These are phyloP conservation scores for Leucoraja ocellata DNA, from an alignment of 2,797 vertebrate species.

Conservation along the genomic window DNA sequence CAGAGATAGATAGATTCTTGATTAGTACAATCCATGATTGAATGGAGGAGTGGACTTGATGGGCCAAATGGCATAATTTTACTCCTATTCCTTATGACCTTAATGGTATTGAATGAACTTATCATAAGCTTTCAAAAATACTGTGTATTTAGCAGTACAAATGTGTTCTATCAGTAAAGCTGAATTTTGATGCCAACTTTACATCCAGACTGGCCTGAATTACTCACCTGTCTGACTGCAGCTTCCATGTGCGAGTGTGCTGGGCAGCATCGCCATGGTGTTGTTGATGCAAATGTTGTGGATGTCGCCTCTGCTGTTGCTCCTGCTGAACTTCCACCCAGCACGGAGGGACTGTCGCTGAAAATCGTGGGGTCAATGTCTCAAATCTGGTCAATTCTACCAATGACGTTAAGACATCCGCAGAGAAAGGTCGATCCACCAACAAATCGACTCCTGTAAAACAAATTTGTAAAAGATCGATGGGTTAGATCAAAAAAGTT, in stretches of 20 bases:
- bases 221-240: conserved; percentile 83
- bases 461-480: not conserved
- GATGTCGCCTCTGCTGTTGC: conserved; percentile 91
- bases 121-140: not conserved
- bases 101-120: not conserved
- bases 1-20: too few species aligned
- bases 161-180: too few species aligned
- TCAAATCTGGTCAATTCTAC: conserved; percentile 96
- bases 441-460: conserved; percentile 83
- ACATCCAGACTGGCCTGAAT: too few species aligned
- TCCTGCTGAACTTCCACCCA: conserved; percentile 98
- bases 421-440: conserved; percentile 82
- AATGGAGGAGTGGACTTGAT: too few species aligned
- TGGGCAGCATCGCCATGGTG: conserved; percentile 96
- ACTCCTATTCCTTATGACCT: too few species aligned
- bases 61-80: too few species aligned
- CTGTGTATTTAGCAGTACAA: not conserved
- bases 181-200: too few species aligned
- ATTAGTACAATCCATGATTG: too few species aligned
- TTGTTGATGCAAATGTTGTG: conserved; percentile 93
- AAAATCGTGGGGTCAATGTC: conserved; percentile 91
- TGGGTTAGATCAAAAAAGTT: not conserved
- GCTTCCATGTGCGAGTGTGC: conserved; percentile 95
- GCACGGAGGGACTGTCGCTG: conserved; percentile 91
- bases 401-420: conserved; percentile 83